These are phyloP conservation scores for Dasypolia templi DNA, from an alignment of 2,888 invertebrate species.

Conservation along the genomic window DNA sequence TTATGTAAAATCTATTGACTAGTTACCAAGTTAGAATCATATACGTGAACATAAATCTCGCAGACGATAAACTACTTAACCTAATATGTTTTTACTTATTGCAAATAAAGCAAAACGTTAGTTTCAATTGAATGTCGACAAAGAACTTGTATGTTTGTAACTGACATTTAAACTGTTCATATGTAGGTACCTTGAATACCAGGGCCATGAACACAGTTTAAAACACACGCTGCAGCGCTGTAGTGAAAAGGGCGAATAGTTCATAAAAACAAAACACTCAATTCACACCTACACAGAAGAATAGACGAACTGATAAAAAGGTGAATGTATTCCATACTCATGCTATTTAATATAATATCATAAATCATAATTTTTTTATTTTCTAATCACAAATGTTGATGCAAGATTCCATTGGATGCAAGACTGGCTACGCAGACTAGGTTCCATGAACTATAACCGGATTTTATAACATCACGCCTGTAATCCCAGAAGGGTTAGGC, in stretches of 20 bases:
- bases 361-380: too few species aligned
- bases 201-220: background rate
- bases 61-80: background rate
- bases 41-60: background rate
- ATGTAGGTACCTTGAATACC: background rate
- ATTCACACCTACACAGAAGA: background rate
- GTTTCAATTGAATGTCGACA: constrained; percentile 10
- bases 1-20: background rate
- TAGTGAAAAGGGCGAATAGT: background rate
- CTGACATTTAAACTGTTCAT: constrained; percentile 17
- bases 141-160: background rate
- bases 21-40: background rate
- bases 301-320: background rate
- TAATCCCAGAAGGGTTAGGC: too few species aligned
- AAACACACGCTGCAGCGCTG: background rate
- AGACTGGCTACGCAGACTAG: background rate
- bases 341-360: too few species aligned
- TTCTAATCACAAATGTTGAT: too few species aligned
- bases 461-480: too few species aligned
- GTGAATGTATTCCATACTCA: too few species aligned
- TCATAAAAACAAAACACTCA: background rate
- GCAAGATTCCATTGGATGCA: background rate
- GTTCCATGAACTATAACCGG: background rate
- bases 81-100: background rate
- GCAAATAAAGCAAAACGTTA: background rate